Conservation (phyloP, 1,140 invertebrate species). For the Magallana gigas region DNA sequence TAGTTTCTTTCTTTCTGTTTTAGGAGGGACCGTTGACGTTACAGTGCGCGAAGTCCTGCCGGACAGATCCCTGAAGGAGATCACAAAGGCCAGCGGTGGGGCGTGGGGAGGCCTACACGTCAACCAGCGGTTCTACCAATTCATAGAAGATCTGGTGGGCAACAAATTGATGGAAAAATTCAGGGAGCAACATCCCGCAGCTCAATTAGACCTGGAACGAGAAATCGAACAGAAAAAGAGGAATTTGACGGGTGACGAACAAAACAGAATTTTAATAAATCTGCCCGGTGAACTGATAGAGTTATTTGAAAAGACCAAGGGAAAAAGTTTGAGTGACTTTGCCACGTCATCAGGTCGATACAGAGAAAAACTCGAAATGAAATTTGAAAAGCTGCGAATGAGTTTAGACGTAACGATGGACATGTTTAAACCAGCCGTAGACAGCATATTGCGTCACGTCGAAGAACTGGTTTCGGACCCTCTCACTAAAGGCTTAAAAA, state of each 20-base stretch:
- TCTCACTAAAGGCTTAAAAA: conserved; percentile 38
- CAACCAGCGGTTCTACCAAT: conserved; percentile 69
- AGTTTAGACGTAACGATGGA: conserved; percentile 34
- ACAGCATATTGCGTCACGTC: conserved; percentile 45
- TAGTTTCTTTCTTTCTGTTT: not conserved
- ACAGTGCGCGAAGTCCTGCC: conserved; percentile 69
- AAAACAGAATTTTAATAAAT: not conserved
- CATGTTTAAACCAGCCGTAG: conserved; percentile 52
- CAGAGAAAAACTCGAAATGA: conserved; percentile 46
- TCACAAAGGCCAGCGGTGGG: conserved; percentile 71
- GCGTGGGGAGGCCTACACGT: conserved; percentile 70
- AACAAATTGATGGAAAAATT: conserved; percentile 67
- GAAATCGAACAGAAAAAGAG: conserved; percentile 56
- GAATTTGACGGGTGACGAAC: conserved; percentile 25
- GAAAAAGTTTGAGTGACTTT: conserved; percentile 27
- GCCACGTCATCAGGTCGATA: conserved; percentile 47
- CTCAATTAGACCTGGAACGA: conserved; percentile 60
- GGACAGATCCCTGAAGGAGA: conserved; percentile 68
- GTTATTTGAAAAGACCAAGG: conserved; percentile 50
- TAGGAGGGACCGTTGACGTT: conserved; percentile 73
- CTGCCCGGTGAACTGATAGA: conserved; percentile 41
- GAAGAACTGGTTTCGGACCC: conserved; percentile 44
- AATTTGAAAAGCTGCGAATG: conserved; percentile 53
- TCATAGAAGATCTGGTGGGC: conserved; percentile 68
- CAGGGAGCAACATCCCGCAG: conserved; percentile 61